Evolutionary conservation across 1,140 invertebrate genomes (phyloP).

Genomic region (Condylostylus longicornis): DNA sequence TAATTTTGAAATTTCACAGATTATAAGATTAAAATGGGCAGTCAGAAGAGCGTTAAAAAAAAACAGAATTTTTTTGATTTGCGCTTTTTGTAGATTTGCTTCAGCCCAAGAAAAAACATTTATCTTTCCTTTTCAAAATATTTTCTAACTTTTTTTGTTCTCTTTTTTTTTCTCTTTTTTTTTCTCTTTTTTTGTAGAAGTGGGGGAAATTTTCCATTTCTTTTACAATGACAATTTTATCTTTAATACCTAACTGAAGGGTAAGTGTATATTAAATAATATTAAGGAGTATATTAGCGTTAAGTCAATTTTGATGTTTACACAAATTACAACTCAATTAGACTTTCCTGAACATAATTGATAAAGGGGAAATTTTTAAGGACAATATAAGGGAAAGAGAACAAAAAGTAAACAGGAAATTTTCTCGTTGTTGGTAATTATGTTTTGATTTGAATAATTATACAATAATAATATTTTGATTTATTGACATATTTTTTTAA

Average conservation of each 20-base stretch:
- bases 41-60: neutral
- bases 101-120: slow-evolving; percentile 6
- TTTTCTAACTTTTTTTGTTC: no score
- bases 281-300: slow-evolving; percentile 1
- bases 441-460: no score
- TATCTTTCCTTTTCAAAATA: slow-evolving; percentile 21
- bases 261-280: neutral
- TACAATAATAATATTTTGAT: no score
- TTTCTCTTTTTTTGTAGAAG: neutral
- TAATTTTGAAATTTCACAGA: no score
- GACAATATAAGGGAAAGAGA: no score
- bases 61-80: slow-evolving; percentile 18
- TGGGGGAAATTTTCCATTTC: slow-evolving; percentile 1
- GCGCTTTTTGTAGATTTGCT: slow-evolving; percentile 10
- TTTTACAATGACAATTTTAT: slow-evolving; percentile 22
- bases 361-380: no score
- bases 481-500: no score
- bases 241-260: neutral
- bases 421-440: no score
- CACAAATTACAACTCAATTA: slow-evolving; percentile 5
- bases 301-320: slow-evolving; percentile 5
- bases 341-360: no score
- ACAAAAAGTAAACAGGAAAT: no score
- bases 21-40: no score
- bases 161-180: slow-evolving; percentile 6